phyloP scores from a whole-genome alignment of 2,888 invertebrate genomes.

The Rhimphoctona megacephalus region DNA sequence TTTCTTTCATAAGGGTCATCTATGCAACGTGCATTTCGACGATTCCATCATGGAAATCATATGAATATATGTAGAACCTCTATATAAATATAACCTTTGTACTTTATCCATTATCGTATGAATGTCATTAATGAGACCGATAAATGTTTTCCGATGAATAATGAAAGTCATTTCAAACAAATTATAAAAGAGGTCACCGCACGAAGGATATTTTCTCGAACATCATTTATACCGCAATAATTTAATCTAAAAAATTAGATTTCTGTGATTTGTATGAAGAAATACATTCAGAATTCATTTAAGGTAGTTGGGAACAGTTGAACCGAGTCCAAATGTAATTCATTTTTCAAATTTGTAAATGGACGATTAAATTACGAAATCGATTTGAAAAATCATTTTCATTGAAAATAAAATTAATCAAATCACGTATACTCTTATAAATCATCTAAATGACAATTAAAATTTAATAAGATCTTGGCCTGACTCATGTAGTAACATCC shows the following conservation, averaged over 20 bases:
- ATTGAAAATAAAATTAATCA: too few species aligned
- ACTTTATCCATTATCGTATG: neutral
- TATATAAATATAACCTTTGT: neutral
- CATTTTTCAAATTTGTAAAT: too few species aligned
- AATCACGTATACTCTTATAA: too few species aligned
- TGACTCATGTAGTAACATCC: too few species aligned
- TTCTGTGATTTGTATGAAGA: neutral
- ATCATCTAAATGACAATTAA: too few species aligned
- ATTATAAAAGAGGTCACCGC: neutral
- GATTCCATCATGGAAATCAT: conserved; percentile 2
- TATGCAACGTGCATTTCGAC: conserved; percentile 14
- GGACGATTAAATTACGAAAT: too few species aligned
- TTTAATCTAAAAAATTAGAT: neutral
- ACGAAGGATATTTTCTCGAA: neutral
- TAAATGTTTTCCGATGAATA: neutral
- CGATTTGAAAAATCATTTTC: too few species aligned
- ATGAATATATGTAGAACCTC: neutral
- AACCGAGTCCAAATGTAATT: too few species aligned
- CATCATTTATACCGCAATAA: neutral
- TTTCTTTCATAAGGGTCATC: conserved; percentile 34
- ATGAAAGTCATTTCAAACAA: neutral
- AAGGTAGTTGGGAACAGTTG: too few species aligned
- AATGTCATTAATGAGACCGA: neutral
- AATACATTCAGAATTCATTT: conserved; percentile 7
- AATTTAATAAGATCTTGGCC: too few species aligned